Evolutionary conservation across 2,797 vertebrate genomes (phyloP), one percentile per base, ranked within the genome.

Genomic region (Adrianichthys oophorus): DNA sequence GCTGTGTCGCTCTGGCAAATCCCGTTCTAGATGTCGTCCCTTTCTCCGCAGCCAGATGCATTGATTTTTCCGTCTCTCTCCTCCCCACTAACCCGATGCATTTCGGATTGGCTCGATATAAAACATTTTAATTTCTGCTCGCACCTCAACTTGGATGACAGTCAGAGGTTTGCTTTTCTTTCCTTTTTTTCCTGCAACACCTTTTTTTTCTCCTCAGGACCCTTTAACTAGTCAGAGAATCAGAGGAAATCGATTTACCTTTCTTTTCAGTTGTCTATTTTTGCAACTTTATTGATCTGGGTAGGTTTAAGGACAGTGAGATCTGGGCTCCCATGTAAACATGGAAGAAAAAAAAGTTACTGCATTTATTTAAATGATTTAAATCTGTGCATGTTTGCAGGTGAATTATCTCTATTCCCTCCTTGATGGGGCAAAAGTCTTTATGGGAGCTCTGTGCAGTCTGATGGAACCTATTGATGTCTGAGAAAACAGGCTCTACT

Each of bases 81-180:
- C 89, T 89, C 92, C 88, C 91, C 64, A 67, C 83, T 87, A 70
- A 42, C 85, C 84, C 92, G 91, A 94, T 98, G 95, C 93, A 94
- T 95, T 96, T 96, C 78, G 83, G 89, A 92, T 93, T 93, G 94
- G 94, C 93, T 96, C 93, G 73, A 93, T 96, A 95, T 94, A 93
- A 98, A 96, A 96, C 95, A 95, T 95, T 96, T 96, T 95, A 95
- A 96, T 99, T 97, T 96, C 93, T 95, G 92, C 93, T 93, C 88
- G 90, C 92, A 93, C 79, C 89, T 89, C 90, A 87, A 89, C 92
- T 92, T 85, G 89, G 86, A 89, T 92, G 89, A 88, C 89, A 92
- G 84, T 93, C 89, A 79, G 56, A 74, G 66, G 70, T 86, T 91
- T 92, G 59, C 67, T 37, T 4, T 37, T 37, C 49, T 89, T 90